phyloP scores from a whole-genome alignment of 1,140 invertebrate genomes.

The Drosophila nikananu region DNA sequence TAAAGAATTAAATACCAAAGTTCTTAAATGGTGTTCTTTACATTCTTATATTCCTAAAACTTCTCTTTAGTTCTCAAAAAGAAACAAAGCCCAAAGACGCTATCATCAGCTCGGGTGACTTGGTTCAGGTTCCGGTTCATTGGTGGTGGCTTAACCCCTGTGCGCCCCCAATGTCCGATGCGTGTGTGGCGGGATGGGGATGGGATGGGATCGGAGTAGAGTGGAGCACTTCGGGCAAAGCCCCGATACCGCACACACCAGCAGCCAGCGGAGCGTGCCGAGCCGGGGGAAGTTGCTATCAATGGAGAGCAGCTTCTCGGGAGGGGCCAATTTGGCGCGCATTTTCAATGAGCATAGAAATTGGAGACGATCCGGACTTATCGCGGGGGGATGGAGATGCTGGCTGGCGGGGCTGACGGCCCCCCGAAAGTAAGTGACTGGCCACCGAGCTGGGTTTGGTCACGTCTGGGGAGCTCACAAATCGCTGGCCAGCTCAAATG shows the following conservation, averaged over 20 bases:
- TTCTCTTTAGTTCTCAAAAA: not conserved
- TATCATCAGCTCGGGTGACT: not conserved
- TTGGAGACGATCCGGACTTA: constrained; percentile 62
- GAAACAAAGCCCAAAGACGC: constrained; percentile 3
- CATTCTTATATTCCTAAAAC: not conserved
- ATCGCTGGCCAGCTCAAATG: constrained; percentile 67
- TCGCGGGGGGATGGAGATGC: constrained; percentile 40
- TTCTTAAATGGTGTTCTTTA: not conserved
- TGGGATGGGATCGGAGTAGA: constrained; percentile 11
- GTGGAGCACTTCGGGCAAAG: constrained; percentile 58
- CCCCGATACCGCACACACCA: constrained; percentile 71
- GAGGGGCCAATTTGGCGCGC: constrained; percentile 62
- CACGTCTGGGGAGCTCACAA: constrained; percentile 76
- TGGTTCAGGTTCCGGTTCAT: constrained; percentile 39
- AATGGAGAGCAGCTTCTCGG: constrained; percentile 56
- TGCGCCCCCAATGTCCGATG: constrained; percentile 22
- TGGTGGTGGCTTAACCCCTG: constrained; percentile 38
- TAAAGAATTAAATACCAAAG: too few species aligned
- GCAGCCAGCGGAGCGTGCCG: constrained; percentile 63
- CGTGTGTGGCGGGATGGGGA: constrained; percentile 18
- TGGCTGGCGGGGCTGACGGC: constrained; percentile 33
- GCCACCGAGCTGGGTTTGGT: constrained; percentile 58
- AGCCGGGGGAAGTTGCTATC: constrained; percentile 70
- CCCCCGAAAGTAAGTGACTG: constrained; percentile 64
- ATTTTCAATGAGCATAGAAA: constrained; percentile 72